Conservation (phyloP, 2,797 vertebrate species). For the Gymnocypris eckloni region DNA sequence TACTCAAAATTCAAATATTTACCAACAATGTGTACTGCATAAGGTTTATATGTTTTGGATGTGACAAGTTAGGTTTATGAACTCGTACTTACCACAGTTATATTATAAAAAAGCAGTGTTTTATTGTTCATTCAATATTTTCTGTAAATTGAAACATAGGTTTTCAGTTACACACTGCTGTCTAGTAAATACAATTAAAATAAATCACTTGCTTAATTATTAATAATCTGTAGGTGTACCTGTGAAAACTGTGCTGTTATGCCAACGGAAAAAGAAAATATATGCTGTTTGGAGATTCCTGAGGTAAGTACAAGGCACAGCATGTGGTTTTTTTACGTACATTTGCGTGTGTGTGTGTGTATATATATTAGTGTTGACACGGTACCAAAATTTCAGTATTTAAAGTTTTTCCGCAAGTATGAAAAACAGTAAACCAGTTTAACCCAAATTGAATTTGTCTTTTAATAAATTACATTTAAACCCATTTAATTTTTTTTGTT, state of each 20-base stretch:
- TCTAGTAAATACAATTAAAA: not conserved
- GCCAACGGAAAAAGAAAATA: not conserved
- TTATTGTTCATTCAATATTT: not conserved
- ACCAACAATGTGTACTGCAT: not conserved
- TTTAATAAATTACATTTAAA: no score
- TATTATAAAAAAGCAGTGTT: not conserved
- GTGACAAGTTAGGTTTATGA: not conserved
- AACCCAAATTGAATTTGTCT: no score
- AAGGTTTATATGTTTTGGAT: not conserved
- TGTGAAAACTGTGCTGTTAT: not conserved
- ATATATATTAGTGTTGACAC: no score
- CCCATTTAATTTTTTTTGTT: no score
- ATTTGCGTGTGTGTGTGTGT: not conserved
- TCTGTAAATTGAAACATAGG: not conserved
- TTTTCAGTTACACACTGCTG: not conserved
- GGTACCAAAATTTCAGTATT: no score
- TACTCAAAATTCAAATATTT: not conserved
- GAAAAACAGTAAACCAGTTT: no score
- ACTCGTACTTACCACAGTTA: not conserved
- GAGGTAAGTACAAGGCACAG: not conserved
- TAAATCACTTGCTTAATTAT: not conserved
- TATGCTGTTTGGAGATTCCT: not conserved
- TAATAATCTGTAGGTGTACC: not conserved
- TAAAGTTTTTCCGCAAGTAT: no score
- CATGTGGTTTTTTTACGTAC: no score